These are phyloP conservation scores for Spilosoma lubricipeda DNA, from an alignment of 2,888 invertebrate genomes.

Conservation along the genomic window DNA sequence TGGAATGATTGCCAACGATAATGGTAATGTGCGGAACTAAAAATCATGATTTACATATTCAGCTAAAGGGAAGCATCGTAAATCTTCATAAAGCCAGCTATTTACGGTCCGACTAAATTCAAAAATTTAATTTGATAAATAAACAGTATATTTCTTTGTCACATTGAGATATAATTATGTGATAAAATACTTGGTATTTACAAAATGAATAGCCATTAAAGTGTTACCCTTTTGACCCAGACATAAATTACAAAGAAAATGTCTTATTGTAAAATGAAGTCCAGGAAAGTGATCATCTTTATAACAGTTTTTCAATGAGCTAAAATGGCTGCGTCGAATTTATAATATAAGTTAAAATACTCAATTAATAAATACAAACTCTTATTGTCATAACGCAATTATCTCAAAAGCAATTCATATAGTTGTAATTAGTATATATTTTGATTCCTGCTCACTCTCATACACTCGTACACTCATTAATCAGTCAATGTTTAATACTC, in stretches of 20 bases:
- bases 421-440: too few relatives aligned
- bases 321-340: too few relatives aligned
- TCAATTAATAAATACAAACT: too few relatives aligned
- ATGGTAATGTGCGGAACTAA: conserved; percentile 14
- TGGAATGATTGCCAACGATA: conserved; percentile 30
- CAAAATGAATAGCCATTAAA: too few relatives aligned
- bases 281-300: background rate
- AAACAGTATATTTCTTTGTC: background rate
- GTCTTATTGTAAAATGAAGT: background rate
- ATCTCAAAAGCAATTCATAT: too few relatives aligned
- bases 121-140: background rate
- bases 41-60: conserved; percentile 39
- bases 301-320: background rate
- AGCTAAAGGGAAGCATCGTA: conserved; percentile 21
- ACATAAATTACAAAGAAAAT: background rate
- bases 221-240: too few relatives aligned
- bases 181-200: background rate
- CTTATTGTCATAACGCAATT: too few relatives aligned
- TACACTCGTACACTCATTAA: too few relatives aligned
- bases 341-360: too few relatives aligned
- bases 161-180: background rate
- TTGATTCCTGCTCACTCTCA: too few relatives aligned
- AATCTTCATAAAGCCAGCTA: conserved; percentile 14
- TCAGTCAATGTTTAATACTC: too few relatives aligned
- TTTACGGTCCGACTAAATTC: background rate